phyloP scores from a whole-genome alignment of 2,888 invertebrate species.

The Amphipoea lucens region DNA sequence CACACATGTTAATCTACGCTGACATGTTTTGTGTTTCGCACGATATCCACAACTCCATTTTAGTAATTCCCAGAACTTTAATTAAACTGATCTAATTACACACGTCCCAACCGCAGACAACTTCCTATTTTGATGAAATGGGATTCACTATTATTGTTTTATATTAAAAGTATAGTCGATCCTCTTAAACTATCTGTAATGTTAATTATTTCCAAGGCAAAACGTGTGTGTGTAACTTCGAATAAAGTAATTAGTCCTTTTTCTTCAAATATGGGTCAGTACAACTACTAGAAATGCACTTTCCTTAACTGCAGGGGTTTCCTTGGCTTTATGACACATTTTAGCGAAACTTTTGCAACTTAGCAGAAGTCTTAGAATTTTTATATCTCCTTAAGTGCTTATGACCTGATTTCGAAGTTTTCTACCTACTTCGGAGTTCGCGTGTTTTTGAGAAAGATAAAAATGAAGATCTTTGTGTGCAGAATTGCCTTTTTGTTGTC shows the following conservation, averaged over 20 bases:
- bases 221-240: background rate
- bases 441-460: constrained; percentile 27
- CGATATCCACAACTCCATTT: background rate
- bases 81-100: constrained; percentile 32
- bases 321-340: constrained; percentile 45
- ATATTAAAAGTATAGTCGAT: background rate
- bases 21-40: background rate
- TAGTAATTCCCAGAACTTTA: constrained; percentile 8
- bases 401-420: constrained; percentile 56
- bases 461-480: constrained; percentile 38
- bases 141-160: constrained; percentile 6
- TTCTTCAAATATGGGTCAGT: constrained; percentile 37
- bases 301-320: constrained; percentile 31
- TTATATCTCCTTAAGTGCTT: constrained; percentile 50
- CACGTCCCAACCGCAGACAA: background rate
- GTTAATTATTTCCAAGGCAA: background rate
- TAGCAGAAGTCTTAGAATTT: constrained; percentile 46
- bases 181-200: background rate
- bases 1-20: constrained; percentile 1
- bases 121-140: constrained; percentile 9
- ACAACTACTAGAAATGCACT: constrained; percentile 38
- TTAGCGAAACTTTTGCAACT: constrained; percentile 45
- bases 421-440: constrained; percentile 26
- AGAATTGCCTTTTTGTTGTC: constrained; percentile 1
- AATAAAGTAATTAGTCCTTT: constrained; percentile 16